Conservation (phyloP, 2,113 vertebrate genomes). For the Peucedramus taeniatus region DNA sequence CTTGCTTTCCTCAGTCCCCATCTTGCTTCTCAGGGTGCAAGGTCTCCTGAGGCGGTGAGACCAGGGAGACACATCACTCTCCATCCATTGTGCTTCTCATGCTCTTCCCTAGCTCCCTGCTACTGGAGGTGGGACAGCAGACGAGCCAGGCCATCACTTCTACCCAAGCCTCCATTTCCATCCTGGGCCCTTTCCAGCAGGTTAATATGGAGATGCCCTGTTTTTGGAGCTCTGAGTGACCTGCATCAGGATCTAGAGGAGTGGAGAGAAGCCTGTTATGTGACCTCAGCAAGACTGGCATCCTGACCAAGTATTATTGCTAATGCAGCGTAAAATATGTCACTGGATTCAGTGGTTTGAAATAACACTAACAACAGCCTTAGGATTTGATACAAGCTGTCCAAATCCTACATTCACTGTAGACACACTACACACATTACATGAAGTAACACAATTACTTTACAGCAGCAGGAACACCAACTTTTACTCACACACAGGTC, state of each 20-base stretch:
- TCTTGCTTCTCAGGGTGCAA: background rate
- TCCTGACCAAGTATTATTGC: background rate
- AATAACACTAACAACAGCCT: background rate
- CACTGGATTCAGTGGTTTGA: background rate
- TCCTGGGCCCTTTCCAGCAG: background rate
- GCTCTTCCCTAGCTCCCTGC: background rate
- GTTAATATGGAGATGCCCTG: rapidly evolving
- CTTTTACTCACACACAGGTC: background rate
- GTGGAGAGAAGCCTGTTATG: background rate
- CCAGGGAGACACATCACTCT: background rate
- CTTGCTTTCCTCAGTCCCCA: background rate
- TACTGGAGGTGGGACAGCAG: background rate
- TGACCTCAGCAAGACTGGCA: background rate
- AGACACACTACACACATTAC: background rate
- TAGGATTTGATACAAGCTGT: background rate
- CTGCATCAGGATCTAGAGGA: background rate
- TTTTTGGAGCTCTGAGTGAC: background rate
- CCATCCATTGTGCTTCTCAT: background rate
- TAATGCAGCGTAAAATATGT: background rate
- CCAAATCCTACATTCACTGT: background rate
- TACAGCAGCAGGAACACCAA: background rate
- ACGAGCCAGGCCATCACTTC: rapidly evolving
- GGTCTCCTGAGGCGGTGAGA: background rate
- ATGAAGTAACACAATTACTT: background rate
- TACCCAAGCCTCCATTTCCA: background rate